Evolutionary conservation across 2,888 invertebrate genomes (phyloP).

Genomic region (Tenthredo scrophulariae): DNA sequence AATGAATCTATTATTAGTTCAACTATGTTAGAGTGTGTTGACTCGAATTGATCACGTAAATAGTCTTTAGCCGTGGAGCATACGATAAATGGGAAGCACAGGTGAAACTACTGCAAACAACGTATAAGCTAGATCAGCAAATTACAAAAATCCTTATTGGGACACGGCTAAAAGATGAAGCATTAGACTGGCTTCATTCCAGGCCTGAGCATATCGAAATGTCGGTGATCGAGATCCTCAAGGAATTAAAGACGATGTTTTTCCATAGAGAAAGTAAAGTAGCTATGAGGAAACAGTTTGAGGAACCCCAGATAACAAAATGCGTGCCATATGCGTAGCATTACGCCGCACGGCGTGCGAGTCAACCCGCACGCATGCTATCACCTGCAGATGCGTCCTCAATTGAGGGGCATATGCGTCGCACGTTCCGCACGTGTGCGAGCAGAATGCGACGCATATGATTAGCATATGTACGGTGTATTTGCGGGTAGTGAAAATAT

Average conservation of each 20-base stretch:
- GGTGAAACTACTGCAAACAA: conserved; percentile 19
- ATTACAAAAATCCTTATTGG: conserved; percentile 54
- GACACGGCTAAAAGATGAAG: conserved; percentile 51
- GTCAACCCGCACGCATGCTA: conserved; percentile 10
- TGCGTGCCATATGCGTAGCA: conserved; percentile 20
- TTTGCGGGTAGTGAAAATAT: neutral
- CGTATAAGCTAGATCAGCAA: conserved; percentile 52
- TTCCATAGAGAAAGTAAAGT: conserved; percentile 36
- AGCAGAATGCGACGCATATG: conserved; percentile 18
- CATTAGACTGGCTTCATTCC: conserved; percentile 55
- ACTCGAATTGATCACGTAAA: too few relatives aligned
- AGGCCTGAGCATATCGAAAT: conserved; percentile 50
- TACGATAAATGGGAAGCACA: conserved; percentile 55
- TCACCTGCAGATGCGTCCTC: conserved; percentile 29
- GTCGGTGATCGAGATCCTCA: conserved; percentile 32
- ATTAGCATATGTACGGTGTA: neutral
- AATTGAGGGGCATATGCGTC: conserved; percentile 21
- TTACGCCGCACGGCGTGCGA: neutral
- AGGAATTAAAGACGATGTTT: conserved; percentile 51
- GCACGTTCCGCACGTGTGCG: conserved; percentile 15
- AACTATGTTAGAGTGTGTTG: too few relatives aligned
- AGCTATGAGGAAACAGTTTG: conserved; percentile 39
- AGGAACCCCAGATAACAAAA: conserved; percentile 38
- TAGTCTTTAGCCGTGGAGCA: neutral
- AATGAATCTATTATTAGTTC: too few relatives aligned